phyloP scores from a whole-genome alignment of 2,113 vertebrate genomes.

The Thryonomys swinderianus region DNA sequence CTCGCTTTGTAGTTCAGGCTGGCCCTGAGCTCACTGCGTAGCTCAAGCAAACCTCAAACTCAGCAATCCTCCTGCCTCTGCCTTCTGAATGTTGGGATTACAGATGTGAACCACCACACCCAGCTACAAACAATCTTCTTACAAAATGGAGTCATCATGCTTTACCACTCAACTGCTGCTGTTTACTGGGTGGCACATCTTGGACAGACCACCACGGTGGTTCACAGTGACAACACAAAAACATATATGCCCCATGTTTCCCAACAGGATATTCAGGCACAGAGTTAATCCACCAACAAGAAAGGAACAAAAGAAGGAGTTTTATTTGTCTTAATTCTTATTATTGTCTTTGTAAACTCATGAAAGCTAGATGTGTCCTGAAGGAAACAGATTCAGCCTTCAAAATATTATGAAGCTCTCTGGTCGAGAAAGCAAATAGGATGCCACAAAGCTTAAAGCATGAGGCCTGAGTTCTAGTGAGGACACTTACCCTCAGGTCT shows the following conservation, averaged over 20 bases:
- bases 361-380: not conserved
- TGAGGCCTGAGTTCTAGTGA: not conserved
- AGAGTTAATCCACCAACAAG: constrained; percentile 17
- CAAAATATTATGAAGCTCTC: not conserved
- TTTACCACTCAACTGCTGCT: constrained; percentile 42
- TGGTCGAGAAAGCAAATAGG: not conserved
- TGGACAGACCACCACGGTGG: not conserved
- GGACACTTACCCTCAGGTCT: not conserved
- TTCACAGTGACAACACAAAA: not conserved
- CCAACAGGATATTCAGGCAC: not conserved
- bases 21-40: too few species aligned
- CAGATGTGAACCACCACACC: too few species aligned
- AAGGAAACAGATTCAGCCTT: not conserved
- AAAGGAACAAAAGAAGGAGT: not conserved
- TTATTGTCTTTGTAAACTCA: not conserved
- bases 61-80: too few species aligned
- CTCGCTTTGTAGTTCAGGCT: too few species aligned
- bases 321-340: not conserved
- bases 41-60: too few species aligned
- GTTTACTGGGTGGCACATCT: not conserved
- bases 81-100: too few species aligned
- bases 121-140: constrained; percentile 18
- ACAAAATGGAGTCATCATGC: constrained; percentile 1
- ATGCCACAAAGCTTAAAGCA: not conserved
- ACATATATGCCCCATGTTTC: not conserved